Percentiles rank a stretch among this genome's conserved stretches.
Conservation (phyloP, 1,140 invertebrate species). For the Ganaspis sp. region DNA sequence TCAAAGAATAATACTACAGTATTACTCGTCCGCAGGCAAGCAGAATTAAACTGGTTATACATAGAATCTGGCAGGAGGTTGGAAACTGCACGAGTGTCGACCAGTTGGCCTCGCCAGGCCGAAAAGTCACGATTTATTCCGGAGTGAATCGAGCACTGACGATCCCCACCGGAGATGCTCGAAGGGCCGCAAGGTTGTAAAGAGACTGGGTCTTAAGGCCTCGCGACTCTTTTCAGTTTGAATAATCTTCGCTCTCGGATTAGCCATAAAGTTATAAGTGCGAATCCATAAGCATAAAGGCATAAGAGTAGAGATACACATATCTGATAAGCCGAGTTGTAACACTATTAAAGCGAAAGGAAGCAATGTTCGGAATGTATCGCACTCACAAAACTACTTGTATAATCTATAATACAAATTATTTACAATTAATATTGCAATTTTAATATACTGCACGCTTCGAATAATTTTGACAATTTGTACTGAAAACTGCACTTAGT, state of each 20-base stretch:
- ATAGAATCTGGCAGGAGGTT: conserved; percentile 40
- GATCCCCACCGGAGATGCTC: conserved; percentile 44
- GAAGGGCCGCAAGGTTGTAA: conserved; percentile 43
- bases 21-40: conserved; percentile 51
- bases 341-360: neutral
- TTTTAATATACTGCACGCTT: too few species aligned
- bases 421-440: too few species aligned
- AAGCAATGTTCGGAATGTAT: too few species aligned
- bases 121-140: conserved; percentile 42
- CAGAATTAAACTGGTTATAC: conserved; percentile 67
- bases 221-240: neutral
- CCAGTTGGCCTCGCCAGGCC: conserved; percentile 69
- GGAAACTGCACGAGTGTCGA: conserved; percentile 53
- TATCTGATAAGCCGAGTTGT: neutral
- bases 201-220: conserved; percentile 39
- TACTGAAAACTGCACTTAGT: too few species aligned
- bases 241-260: neutral
- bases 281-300: neutral
- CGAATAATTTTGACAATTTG: too few species aligned
- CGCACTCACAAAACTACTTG: too few species aligned
- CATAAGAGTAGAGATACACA: neutral
- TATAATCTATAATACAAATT: too few species aligned
- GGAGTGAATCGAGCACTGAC: neutral
- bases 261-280: neutral
- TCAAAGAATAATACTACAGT: conserved; percentile 32